Evolutionary conservation across 2,888 invertebrate genomes (phyloP).

Genomic region (Punctoribates punctum): DNA sequence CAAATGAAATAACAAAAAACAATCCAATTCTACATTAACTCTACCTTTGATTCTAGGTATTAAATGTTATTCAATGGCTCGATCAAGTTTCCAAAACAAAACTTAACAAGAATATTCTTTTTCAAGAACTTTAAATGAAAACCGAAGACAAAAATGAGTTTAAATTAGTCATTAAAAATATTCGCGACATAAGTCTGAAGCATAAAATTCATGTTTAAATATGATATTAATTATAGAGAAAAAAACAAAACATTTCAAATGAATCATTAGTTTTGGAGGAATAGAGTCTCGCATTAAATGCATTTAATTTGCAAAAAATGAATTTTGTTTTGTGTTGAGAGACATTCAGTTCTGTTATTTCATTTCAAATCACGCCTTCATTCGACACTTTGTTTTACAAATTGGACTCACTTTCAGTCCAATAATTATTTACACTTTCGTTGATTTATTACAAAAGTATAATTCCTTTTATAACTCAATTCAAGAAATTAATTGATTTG

Average conservation of each 20-base stretch:
- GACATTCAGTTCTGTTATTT: not conserved
- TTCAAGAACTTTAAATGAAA: too few relatives aligned
- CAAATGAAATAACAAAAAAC: not conserved
- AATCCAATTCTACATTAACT: not conserved
- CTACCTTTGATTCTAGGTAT: too few relatives aligned
- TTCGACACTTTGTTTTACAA: constrained; percentile 8
- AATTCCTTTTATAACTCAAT: not conserved
- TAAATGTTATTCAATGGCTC: too few relatives aligned
- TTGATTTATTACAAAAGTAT: not conserved
- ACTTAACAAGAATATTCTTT: too few relatives aligned
- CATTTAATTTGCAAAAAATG: too few relatives aligned
- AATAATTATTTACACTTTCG: not conserved
- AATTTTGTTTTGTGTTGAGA: too few relatives aligned
- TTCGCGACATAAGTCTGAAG: not conserved
- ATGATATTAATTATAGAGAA: not conserved
- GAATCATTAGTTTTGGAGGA: constrained; percentile 29
- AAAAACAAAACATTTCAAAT: not conserved
- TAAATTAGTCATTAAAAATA: too few relatives aligned
- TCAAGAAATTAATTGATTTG: not conserved
- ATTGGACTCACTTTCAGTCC: not conserved
- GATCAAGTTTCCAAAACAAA: too few relatives aligned
- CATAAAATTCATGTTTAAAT: not conserved
- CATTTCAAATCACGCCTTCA: constrained; percentile 23
- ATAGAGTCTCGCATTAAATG: not conserved
- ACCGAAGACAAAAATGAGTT: too few relatives aligned